Evolutionary conservation across 2,113 vertebrate genomes (phyloP), one percentile per base, ranked within the genome.

Genomic region (Sphaerodactylus townsendi): DNA sequence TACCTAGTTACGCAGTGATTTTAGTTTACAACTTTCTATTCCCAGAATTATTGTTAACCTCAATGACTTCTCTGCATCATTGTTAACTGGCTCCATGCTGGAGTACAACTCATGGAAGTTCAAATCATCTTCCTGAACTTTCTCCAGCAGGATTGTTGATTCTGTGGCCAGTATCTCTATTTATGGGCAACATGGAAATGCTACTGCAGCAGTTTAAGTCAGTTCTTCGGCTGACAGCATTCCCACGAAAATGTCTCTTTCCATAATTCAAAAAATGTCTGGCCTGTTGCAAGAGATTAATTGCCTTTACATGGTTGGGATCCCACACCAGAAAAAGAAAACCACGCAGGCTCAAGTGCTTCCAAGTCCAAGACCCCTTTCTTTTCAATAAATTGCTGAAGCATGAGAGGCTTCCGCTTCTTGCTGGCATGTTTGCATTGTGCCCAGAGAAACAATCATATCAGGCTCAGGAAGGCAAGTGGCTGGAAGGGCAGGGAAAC

Each of bases 391-490:
- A 95, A 95, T 96, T 93, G 86, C 93, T 93, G 81, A 94, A 90
- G 93, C 89, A 93, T 96, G 95, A 96, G 95, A 90, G 82, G 93
- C 83, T 97, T 97, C 96, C 95, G 92, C 93, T 96, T 86, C 89
- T 93, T 90, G 88, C 83, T 96, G 96, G 96, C 96, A 96, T 95
- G 94, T 96, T 87, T 88, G 81, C 74, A 77, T 90, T 90, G 89
- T 96, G 93, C 95, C 96, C 96, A 90, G 80, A 90, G 92, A 96
- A 97, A 97, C 96, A 97, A 97, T 97, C 91, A 0, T 97, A 97
- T 96, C 96, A 92, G 91, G 78, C 79, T 94, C 96, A 95, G 96
- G 96, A 97, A 97, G 90, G 88, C 95, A 86, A 93, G 88, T 84
- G 85, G 87, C 91, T 94, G 93, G 91, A 91, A 94, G 87, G 88